These are phyloP conservation scores for Cephalotes varians DNA, from an alignment of 2,888 invertebrate species.

Conservation along the genomic window DNA sequence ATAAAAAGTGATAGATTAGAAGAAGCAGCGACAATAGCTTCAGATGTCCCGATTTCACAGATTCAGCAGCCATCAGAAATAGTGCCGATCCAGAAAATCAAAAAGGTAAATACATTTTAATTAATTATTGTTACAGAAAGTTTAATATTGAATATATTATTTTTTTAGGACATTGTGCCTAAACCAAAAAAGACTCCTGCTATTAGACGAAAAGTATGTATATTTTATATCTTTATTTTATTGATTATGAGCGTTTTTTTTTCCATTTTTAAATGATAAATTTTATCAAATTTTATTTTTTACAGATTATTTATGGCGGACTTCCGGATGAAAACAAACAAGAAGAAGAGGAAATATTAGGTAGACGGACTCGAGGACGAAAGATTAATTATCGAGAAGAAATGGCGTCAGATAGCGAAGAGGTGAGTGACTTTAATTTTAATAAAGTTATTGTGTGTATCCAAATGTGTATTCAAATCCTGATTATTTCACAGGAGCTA, in stretches of 20 bases:
- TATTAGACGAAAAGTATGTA: conserved; percentile 70
- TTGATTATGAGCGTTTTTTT: background rate
- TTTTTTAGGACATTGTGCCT: conserved; percentile 56
- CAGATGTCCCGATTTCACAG: conserved; percentile 49
- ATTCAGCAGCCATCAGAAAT: conserved; percentile 54
- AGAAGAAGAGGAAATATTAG: conserved; percentile 88
- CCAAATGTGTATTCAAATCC: background rate
- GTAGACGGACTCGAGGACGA: conserved; percentile 90
- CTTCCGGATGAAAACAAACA: conserved; percentile 81
- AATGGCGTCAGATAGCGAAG: conserved; percentile 91
- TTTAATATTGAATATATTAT: conserved; percentile 13
- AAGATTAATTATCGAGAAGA: conserved; percentile 93
- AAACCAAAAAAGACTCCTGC: conserved; percentile 66
- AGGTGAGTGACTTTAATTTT: conserved; percentile 85
- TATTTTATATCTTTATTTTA: background rate
- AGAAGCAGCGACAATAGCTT: background rate
- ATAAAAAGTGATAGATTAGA: conserved; percentile 50
- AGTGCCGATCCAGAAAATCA: conserved; percentile 64
- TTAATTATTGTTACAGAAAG: background rate
- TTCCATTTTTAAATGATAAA: background rate
- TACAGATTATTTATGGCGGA: conserved; percentile 84
- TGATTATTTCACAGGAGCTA: conserved; percentile 81
- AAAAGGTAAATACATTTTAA: conserved; percentile 59
- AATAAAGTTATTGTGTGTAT: conserved; percentile 1
- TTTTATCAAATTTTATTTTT: conserved; percentile 37